phyloP scores from a whole-genome alignment of 1,140 invertebrate genomes.

The Zaprionus nigranus region DNA sequence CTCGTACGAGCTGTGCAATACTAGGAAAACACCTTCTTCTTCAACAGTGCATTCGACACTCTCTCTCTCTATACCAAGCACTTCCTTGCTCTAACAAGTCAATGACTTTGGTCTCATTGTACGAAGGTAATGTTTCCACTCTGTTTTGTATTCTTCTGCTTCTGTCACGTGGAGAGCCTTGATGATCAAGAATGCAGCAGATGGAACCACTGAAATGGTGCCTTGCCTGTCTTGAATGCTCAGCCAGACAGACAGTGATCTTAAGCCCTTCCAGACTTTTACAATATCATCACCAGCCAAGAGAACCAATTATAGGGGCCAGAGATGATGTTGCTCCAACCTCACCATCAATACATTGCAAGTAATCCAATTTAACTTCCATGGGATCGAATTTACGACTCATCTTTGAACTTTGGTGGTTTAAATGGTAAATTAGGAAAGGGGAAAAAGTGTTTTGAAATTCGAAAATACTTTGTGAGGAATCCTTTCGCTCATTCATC shows the following conservation, averaged over 20 bases:
- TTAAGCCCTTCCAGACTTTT: constrained; percentile 99
- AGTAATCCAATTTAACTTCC: constrained; percentile 97
- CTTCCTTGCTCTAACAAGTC: no score
- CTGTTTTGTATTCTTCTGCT: constrained; percentile 93
- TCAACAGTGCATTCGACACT: no score
- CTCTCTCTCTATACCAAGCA: no score
- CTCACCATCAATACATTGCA: constrained; percentile 99
- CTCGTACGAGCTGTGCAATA: no score
- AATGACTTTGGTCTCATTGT: no score
- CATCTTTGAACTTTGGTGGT: constrained; percentile 85
- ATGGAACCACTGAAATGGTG: constrained; percentile 98
- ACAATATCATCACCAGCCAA: constrained; percentile 99
- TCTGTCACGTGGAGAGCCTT: constrained; percentile 98
- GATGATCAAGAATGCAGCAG: constrained; percentile 98
- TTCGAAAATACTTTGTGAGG: no score
- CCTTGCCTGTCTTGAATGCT: constrained; percentile 99
- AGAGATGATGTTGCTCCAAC: constrained; percentile 99
- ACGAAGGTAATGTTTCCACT: no score
- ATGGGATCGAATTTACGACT: constrained; percentile 97
- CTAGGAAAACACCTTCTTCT: no score
- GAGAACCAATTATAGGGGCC: constrained; percentile 99
- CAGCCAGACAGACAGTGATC: constrained; percentile 98
- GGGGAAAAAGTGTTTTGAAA: not conserved
- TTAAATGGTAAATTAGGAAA: constrained; percentile 17
- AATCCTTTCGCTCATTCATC: no score